Conservation (phyloP, 2,113 vertebrate genomes). For the Ochotona princeps region DNA sequence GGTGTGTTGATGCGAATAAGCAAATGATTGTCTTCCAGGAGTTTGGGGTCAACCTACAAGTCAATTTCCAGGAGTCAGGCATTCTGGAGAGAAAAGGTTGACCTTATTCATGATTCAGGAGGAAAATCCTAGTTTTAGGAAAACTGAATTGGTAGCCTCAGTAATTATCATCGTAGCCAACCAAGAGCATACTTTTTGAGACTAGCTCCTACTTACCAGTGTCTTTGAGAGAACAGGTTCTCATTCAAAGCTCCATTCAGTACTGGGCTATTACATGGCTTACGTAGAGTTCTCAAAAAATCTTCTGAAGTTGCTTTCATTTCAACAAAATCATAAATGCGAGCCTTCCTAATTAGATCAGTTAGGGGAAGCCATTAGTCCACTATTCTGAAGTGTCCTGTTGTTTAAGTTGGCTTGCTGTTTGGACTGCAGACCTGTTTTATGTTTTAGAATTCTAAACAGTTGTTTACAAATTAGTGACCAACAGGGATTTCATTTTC, state of each 20-base stretch:
- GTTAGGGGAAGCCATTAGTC: neutral
- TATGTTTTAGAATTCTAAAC: neutral
- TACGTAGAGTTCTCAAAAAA: accelerated
- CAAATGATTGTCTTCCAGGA: neutral
- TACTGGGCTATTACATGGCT: neutral
- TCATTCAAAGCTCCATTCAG: neutral
- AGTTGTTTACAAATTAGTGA: neutral
- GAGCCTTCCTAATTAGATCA: no score
- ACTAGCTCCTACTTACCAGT: neutral
- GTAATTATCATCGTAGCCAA: neutral
- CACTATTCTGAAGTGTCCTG: neutral
- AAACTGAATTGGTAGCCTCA: neutral
- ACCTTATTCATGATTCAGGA: neutral
- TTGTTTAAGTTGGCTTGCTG: neutral
- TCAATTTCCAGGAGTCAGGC: neutral
- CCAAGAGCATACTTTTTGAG: no score
- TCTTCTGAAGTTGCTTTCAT: neutral
- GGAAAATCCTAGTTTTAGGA: neutral
- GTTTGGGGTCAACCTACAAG: neutral
- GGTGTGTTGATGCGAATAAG: neutral
- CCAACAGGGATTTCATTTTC: constrained; percentile 62
- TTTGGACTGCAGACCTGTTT: neutral
- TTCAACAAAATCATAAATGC: neutral
- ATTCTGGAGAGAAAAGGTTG: neutral
- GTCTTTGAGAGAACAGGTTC: neutral